phyloP scores from a whole-genome alignment of 2,888 invertebrate species.

The Synanthedon formicaeformis region DNA sequence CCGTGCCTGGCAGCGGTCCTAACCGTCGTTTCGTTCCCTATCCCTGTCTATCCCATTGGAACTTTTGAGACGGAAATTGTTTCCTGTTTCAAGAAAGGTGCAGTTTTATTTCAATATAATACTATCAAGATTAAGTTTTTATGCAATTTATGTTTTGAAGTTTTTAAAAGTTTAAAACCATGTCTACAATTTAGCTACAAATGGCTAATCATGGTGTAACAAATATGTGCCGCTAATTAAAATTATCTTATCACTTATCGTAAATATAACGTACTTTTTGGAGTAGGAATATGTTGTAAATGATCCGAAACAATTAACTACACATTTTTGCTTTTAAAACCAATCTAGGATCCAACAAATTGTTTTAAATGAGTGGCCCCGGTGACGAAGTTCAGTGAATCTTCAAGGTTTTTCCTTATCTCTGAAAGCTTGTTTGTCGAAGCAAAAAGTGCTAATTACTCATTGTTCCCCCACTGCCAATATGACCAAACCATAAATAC shows the following conservation, averaged over 20 bases:
- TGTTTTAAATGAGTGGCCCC: not conserved
- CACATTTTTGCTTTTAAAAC: too few relatives aligned
- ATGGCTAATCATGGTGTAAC: too few relatives aligned
- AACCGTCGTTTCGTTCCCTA: constrained; percentile 52
- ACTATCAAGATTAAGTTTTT: not conserved
- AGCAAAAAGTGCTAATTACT: constrained; percentile 14
- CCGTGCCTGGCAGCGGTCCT: constrained; percentile 40
- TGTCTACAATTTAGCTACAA: too few relatives aligned
- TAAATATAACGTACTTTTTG: too few relatives aligned
- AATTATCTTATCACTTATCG: too few relatives aligned
- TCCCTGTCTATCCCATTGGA: constrained; percentile 32
- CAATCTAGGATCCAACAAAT: too few relatives aligned
- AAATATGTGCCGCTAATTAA: too few relatives aligned
- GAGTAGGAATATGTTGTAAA: too few relatives aligned
- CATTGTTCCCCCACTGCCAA: constrained; percentile 3
- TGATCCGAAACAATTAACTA: too few relatives aligned
- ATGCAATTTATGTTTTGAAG: not conserved
- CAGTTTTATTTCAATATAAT: constrained; percentile 28
- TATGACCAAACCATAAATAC: not conserved
- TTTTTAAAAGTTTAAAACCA: too few relatives aligned
- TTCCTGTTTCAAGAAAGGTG: constrained; percentile 44
- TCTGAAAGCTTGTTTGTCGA: constrained; percentile 17
- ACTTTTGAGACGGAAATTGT: constrained; percentile 31
- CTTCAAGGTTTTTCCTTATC: constrained; percentile 35
- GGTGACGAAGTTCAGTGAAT: constrained; percentile 5